Evolutionary conservation across 2,113 vertebrate genomes (phyloP).

Genomic region (Misgurnus mizolepis): DNA sequence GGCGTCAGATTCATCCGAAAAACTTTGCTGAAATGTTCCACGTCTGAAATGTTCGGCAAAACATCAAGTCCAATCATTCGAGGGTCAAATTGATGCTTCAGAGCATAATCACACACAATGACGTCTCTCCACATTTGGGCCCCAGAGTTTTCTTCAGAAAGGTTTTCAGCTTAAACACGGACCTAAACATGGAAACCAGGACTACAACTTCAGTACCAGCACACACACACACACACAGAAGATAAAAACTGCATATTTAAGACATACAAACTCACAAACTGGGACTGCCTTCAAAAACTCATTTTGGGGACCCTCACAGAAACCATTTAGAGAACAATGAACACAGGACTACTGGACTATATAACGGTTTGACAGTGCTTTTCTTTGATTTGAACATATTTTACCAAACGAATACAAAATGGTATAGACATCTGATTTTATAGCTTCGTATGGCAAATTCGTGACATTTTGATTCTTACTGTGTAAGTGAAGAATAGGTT

Average conservation of each 20-base stretch:
- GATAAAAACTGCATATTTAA: conserved; percentile 67
- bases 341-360: conserved; percentile 63
- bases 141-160: conserved; percentile 38
- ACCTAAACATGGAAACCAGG: conserved; percentile 60
- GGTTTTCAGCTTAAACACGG: conserved; percentile 33
- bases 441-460: conserved; percentile 35
- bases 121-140: conserved; percentile 16
- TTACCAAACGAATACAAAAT: conserved; percentile 30
- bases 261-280: conserved; percentile 65
- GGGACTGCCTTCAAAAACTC: conserved; percentile 59
- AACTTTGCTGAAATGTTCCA: neutral
- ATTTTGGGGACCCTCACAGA: conserved; percentile 54
- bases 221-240: conserved; percentile 58
- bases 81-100: conserved; percentile 55
- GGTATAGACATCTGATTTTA: conserved; percentile 41
- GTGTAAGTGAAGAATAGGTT: neutral
- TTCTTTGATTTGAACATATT: conserved; percentile 51
- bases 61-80: conserved; percentile 55
- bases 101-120: conserved; percentile 44
- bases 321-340: conserved; percentile 61
- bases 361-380: conserved; percentile 47
- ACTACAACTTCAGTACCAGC: conserved; percentile 64
- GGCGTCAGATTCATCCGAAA: conserved; percentile 18
- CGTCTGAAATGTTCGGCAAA: conserved; percentile 15
- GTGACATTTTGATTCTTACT: conserved; percentile 39